Conservation (phyloP, 2,797 vertebrate species). For the Danio jaintianensis region DNA sequence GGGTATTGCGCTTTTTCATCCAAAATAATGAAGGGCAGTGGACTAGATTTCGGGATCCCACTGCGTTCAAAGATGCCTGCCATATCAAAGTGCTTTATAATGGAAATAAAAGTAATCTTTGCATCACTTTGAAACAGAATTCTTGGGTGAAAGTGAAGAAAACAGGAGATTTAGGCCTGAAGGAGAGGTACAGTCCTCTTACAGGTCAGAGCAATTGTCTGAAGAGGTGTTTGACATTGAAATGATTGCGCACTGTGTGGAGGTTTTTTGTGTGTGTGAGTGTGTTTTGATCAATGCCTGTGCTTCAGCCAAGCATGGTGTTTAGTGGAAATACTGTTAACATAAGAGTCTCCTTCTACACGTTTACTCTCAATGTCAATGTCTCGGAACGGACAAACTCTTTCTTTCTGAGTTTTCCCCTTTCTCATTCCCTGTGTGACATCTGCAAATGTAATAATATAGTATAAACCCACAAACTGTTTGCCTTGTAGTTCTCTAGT, state of each 20-base stretch:
- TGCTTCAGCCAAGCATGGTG: constrained; percentile 39
- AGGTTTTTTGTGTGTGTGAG: constrained; percentile 4
- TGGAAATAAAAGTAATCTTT: constrained; percentile 81
- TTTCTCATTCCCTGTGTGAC: too few relatives aligned
- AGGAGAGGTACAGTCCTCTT: constrained; percentile 44
- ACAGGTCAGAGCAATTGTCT: constrained; percentile 51
- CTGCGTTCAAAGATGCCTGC: constrained; percentile 82
- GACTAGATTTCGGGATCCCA: constrained; percentile 69
- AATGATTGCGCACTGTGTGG: constrained; percentile 45
- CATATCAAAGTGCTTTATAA: constrained; percentile 77
- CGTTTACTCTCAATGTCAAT: constrained; percentile 27
- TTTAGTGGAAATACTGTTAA: constrained; percentile 42
- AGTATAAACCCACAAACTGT: too few relatives aligned
- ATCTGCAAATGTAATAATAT: too few relatives aligned
- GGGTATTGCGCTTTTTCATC: constrained; percentile 69
- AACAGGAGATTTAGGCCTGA: constrained; percentile 39
- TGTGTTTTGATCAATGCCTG: constrained; percentile 37
- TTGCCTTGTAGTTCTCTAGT: too few relatives aligned
- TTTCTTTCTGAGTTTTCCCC: too few relatives aligned
- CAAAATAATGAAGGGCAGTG: constrained; percentile 78
- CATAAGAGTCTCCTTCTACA: constrained; percentile 37
- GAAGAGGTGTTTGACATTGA: constrained; percentile 46
- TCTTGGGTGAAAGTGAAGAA: constrained; percentile 60
- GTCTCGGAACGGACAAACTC: too few relatives aligned
- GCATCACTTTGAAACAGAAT: constrained; percentile 72